phyloP scores from a whole-genome alignment of 2,113 vertebrate species.

The Empidonax traillii region DNA sequence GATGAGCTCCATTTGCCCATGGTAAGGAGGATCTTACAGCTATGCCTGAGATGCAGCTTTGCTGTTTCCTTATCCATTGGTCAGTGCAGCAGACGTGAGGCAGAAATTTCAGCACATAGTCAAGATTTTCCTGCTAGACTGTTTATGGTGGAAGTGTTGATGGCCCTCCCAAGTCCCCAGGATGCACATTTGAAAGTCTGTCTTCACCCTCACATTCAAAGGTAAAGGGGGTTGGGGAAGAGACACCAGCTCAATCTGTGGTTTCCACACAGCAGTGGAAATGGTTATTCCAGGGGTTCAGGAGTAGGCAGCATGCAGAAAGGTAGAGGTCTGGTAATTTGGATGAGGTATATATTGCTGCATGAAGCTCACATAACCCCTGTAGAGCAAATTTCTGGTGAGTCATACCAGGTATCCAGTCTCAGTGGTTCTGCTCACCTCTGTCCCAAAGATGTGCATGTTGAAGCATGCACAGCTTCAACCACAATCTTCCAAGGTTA shows the following conservation, averaged over 20 bases:
- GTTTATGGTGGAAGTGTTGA: background rate
- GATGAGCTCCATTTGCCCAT: background rate
- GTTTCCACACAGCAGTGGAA: background rate
- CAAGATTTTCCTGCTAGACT: background rate
- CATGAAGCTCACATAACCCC: background rate
- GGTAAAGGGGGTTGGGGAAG: background rate
- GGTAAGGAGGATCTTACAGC: background rate
- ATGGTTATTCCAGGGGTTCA: background rate
- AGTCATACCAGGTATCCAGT: background rate
- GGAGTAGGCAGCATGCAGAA: background rate
- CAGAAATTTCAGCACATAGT: background rate
- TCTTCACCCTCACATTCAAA: background rate
- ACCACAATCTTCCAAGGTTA: background rate
- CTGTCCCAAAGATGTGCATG: background rate
- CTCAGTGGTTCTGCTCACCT: background rate
- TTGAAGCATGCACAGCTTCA: background rate
- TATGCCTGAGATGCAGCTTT: background rate
- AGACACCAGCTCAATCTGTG: rapidly evolving
- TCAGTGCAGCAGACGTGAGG: background rate
- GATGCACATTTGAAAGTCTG: background rate
- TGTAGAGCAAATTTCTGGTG: background rate
- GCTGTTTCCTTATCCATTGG: background rate
- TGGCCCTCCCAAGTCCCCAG: background rate
- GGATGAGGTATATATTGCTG: background rate
- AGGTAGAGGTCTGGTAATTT: background rate